phyloP scores from a whole-genome alignment of 2,797 vertebrate genomes.

The Manis crassicaudata region DNA sequence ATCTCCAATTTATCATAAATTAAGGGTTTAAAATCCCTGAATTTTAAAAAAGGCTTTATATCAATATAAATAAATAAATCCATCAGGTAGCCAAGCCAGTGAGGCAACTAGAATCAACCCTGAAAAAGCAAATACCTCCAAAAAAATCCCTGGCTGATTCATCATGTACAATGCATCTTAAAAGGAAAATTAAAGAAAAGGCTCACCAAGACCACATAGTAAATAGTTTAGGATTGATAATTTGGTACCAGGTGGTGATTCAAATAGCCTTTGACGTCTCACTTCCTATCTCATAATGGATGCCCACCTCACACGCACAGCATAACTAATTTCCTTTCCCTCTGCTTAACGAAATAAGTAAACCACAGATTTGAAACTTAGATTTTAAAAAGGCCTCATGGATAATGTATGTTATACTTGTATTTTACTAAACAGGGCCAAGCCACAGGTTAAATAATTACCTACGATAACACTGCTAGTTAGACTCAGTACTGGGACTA shows the following conservation, averaged over 20 bases:
- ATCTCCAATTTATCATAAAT: constrained; percentile 27
- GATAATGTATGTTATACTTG: background rate
- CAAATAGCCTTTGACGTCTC: background rate
- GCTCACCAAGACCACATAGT: background rate
- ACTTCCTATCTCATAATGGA: background rate
- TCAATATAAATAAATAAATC: constrained; percentile 50
- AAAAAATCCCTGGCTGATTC: background rate
- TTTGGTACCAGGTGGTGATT: background rate
- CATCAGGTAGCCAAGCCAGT: constrained; percentile 1
- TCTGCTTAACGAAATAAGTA: background rate
- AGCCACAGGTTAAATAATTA: background rate
- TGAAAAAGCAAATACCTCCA: constrained; percentile 7
- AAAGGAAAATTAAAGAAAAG: background rate
- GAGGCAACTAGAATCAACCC: constrained; percentile 7
- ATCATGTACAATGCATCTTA: background rate
- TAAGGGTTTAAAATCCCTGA: background rate
- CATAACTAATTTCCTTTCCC: background rate
- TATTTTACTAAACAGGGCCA: background rate
- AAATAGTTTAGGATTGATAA: background rate
- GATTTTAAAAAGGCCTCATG: background rate
- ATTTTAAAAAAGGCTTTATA: constrained; percentile 20
- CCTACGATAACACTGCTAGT: background rate
- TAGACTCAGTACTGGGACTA: background rate
- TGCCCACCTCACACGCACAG: background rate
- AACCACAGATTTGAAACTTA: background rate